Conservation (phyloP, 2,113 vertebrate genomes). For the Heterocephalus glaber region DNA sequence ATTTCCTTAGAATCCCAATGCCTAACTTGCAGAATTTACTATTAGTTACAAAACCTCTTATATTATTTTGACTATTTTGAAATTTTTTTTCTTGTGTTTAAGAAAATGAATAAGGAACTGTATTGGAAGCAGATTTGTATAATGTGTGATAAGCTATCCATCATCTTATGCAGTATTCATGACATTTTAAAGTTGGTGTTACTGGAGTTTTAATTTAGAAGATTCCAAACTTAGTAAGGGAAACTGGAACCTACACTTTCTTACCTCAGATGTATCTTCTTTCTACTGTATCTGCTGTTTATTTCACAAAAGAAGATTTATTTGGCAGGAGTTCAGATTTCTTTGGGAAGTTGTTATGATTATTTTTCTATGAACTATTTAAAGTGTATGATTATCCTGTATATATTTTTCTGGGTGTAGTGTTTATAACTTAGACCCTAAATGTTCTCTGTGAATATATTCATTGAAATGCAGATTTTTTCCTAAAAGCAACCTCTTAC, state of each 20-base stretch:
- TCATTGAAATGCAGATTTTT: neutral
- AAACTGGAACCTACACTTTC: neutral
- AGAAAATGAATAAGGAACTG: neutral
- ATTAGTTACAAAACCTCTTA: neutral
- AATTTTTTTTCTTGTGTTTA: neutral
- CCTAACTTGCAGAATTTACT: neutral
- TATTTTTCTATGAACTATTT: conserved; percentile 10
- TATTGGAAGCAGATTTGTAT: neutral
- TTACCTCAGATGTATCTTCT: neutral
- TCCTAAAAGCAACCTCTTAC: neutral
- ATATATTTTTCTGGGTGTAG: neutral
- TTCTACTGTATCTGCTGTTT: neutral
- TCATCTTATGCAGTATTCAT: neutral
- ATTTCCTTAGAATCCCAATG: neutral
- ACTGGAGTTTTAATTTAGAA: neutral
- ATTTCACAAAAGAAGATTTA: conserved; percentile 4
- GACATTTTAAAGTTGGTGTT: neutral
- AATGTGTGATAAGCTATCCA: neutral
- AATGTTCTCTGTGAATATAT: neutral
- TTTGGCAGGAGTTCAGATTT: conserved; percentile 4
- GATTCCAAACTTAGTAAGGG: neutral
- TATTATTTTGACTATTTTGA: neutral
- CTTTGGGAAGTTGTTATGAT: neutral
- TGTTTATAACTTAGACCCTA: neutral
- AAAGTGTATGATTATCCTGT: conserved; percentile 1